These are phyloP conservation scores for Dendrolimus pini DNA, from an alignment of 2,888 invertebrate species.

Conservation along the genomic window DNA sequence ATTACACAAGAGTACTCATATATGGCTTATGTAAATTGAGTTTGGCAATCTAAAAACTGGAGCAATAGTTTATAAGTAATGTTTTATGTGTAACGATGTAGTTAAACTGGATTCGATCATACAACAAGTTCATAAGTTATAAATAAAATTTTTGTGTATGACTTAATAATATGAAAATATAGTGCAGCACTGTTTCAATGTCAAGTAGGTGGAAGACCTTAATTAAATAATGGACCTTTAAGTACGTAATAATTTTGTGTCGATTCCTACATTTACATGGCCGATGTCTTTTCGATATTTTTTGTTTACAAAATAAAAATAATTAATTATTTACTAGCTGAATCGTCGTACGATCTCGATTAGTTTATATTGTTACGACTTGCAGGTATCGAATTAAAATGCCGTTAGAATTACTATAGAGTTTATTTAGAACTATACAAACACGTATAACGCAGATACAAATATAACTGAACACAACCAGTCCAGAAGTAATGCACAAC, in stretches of 20 bases:
- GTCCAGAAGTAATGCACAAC: too few species aligned
- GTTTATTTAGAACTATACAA: too few species aligned
- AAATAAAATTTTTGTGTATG: neutral
- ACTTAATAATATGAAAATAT: conserved; percentile 1
- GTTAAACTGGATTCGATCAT: conserved; percentile 18
- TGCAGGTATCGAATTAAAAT: too few species aligned
- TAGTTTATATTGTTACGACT: too few species aligned
- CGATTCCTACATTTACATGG: neutral
- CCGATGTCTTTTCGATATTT: neutral
- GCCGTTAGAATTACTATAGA: too few species aligned
- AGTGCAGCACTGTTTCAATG: conserved; percentile 1
- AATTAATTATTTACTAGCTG: too few species aligned
- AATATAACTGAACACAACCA: too few species aligned
- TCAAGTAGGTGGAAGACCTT: conserved; percentile 2
- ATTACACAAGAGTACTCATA: neutral
- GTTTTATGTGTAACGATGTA: conserved; percentile 14
- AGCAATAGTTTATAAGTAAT: conserved; percentile 22
- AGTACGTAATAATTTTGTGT: neutral
- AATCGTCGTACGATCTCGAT: too few species aligned
- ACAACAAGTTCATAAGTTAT: neutral
- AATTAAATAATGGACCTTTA: neutral
- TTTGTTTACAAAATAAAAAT: too few species aligned
- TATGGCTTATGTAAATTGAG: conserved; percentile 24
- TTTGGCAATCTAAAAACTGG: conserved; percentile 31
- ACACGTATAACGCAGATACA: too few species aligned